These are phyloP conservation scores for Lateolabrax maculatus DNA, from an alignment of 2,797 vertebrate species.

Conservation along the genomic window DNA sequence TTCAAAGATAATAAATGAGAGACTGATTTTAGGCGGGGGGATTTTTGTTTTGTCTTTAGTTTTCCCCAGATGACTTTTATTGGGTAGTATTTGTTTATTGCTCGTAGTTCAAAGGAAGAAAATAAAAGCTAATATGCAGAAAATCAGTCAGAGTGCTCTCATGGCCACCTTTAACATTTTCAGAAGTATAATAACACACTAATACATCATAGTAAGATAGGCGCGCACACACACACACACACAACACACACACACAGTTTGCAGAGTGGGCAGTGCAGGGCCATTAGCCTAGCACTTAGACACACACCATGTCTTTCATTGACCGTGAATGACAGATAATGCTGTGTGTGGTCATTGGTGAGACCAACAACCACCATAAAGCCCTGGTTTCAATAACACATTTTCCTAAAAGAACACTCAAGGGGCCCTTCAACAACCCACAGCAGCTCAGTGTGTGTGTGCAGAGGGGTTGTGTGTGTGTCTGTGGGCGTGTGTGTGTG, in stretches of 20 bases:
- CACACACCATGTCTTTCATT: constrained; percentile 77
- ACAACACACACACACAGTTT: constrained; percentile 37
- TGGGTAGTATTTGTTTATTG: constrained; percentile 33
- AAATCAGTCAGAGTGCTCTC: constrained; percentile 60
- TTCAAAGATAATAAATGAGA: constrained; percentile 11
- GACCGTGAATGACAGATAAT: constrained; percentile 65
- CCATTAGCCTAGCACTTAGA: constrained; percentile 77
- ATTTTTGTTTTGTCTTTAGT: constrained; percentile 5
- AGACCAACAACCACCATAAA: constrained; percentile 64
- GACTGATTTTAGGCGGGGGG: not conserved
- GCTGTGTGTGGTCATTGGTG: constrained; percentile 40
- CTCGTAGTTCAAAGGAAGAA: constrained; percentile 27
- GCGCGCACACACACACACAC: constrained; percentile 13
- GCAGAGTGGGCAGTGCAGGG: constrained; percentile 58
- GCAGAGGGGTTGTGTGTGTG: constrained; percentile 16
- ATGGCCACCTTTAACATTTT: constrained; percentile 67
- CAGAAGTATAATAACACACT: constrained; percentile 55
- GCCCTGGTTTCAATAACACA: constrained; percentile 73
- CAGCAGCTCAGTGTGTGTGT: constrained; percentile 40
- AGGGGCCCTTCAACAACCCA: constrained; percentile 64
- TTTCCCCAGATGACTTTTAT: constrained; percentile 34
- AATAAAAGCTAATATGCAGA: constrained; percentile 71
- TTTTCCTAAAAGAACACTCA: constrained; percentile 65
- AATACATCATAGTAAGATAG: constrained; percentile 38
- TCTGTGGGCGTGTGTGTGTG: constrained; percentile 37